These are phyloP conservation scores for Ianthella basta DNA, from an alignment of 37 sponge, comb jelly and placozoan genomes.

Conservation along the genomic window DNA sequence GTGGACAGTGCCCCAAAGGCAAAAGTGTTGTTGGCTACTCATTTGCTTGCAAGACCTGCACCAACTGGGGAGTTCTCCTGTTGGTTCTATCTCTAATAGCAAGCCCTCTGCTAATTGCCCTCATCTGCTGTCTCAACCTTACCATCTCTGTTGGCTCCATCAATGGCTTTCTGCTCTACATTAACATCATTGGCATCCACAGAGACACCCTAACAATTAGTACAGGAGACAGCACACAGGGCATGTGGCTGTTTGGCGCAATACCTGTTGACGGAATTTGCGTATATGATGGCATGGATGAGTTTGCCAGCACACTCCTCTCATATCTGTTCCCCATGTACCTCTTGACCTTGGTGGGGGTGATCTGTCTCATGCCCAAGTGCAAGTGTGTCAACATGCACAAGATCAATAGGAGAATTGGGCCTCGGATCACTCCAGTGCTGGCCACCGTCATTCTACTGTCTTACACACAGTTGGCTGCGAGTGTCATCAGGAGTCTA, in stretches of 20 bases:
- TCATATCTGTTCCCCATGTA: conserved; percentile 49
- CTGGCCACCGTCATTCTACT: conserved; percentile 34
- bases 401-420: conserved; percentile 8
- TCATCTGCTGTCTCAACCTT: conserved; percentile 29
- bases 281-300: conserved; percentile 41
- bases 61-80: neutral
- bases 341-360: conserved; percentile 20
- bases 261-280: conserved; percentile 31
- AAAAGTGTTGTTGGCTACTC: conserved; percentile 33
- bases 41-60: conserved; percentile 17
- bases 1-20: conserved; percentile 42
- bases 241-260: conserved; percentile 13
- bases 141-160: conserved; percentile 40
- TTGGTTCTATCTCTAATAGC: conserved; percentile 33
- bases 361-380: conserved; percentile 10
- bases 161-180: conserved; percentile 50
- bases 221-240: neutral
- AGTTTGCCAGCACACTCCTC: conserved; percentile 32
- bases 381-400: conserved; percentile 10
- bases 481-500: neutral
- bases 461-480: conserved; percentile 16
- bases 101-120: conserved; percentile 30
- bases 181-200: conserved; percentile 34
- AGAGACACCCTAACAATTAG: neutral
- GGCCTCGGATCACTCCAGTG: conserved; percentile 39